A percentile compares a stretch with the other conserved stretches of the same genome.
Conservation (phyloP, 1,140 invertebrate species). For the Lasaia peninsularis region DNA sequence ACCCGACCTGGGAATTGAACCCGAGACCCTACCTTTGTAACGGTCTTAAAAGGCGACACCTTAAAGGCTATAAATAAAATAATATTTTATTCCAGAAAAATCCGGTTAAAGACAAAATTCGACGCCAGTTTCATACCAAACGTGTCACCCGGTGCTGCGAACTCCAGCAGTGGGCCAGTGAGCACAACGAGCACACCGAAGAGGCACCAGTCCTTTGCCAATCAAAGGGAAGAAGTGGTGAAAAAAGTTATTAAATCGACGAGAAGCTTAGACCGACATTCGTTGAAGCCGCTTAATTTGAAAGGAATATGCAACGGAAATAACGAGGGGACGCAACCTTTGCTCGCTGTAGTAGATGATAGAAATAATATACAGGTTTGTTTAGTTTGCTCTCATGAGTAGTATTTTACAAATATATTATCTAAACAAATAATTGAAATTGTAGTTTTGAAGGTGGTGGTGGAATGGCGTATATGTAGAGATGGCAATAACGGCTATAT, state of each 20-base stretch:
- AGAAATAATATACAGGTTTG: constrained; percentile 70
- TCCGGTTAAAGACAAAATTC: constrained; percentile 58
- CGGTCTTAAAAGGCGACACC: too few relatives aligned
- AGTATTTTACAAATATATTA: too few relatives aligned
- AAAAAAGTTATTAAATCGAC: constrained; percentile 42
- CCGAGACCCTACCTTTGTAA: neutral
- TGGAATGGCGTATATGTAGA: too few relatives aligned
- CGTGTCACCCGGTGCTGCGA: constrained; percentile 38
- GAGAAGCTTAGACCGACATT: constrained; percentile 54
- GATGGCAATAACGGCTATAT: too few relatives aligned
- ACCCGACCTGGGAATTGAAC: too few relatives aligned
- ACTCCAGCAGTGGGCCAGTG: constrained; percentile 25
- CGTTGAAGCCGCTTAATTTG: constrained; percentile 57
- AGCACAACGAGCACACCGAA: constrained; percentile 38
- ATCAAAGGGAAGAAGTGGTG: constrained; percentile 26
- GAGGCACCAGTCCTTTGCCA: constrained; percentile 51
- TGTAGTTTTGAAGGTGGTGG: too few relatives aligned
- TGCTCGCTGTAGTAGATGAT: constrained; percentile 62
- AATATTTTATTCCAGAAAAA: constrained; percentile 41
- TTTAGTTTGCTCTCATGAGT: too few relatives aligned
- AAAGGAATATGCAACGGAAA: constrained; percentile 60
- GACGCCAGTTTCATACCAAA: constrained; percentile 54
- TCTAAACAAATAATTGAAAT: too few relatives aligned
- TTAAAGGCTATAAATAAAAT: constrained; percentile 8
- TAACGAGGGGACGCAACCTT: constrained; percentile 36